Conservation (phyloP, 2,888 invertebrate genomes). For the Sarcophaga caerulescens region DNA sequence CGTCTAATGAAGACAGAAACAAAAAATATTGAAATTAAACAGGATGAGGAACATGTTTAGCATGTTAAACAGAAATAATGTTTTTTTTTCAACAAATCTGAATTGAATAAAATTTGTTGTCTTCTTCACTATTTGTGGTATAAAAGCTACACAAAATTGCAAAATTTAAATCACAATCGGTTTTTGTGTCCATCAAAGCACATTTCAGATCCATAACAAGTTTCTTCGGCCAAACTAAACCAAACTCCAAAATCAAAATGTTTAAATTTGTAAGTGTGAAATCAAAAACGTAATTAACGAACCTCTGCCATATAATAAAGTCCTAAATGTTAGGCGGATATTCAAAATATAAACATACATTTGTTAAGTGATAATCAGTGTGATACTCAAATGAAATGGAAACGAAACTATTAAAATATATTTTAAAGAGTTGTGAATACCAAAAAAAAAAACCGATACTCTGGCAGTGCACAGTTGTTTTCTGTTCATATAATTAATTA, state of each 20-base stretch:
- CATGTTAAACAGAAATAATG: conserved; percentile 73
- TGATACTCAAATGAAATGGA: too few species aligned
- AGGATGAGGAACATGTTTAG: conserved; percentile 79
- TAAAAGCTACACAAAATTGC: conserved; percentile 73
- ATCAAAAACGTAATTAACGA: too few species aligned
- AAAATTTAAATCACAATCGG: conserved; percentile 65
- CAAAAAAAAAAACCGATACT: too few species aligned
- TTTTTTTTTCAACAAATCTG: conserved; percentile 17
- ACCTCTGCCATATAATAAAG: too few species aligned
- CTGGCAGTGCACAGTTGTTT: too few species aligned
- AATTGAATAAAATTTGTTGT: conserved; percentile 21
- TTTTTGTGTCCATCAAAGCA: conserved; percentile 69
- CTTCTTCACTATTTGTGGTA: conserved; percentile 52
- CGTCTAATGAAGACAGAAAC: background rate
- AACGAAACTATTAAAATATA: too few species aligned
- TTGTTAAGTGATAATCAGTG: too few species aligned
- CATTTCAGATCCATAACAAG: conserved; percentile 69
- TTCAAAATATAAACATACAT: too few species aligned
- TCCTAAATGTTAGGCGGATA: too few species aligned
- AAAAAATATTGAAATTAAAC: conserved; percentile 62
- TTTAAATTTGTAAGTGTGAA: conserved; percentile 76
- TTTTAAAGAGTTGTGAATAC: too few species aligned
- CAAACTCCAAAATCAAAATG: conserved; percentile 69
- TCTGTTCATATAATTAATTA: too few species aligned
- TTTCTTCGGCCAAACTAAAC: conserved; percentile 6